Evolutionary conservation across 2,113 vertebrate genomes (phyloP), one percentile per base, ranked within the genome.

Genomic region (Genyomyrus donnyi): DNA sequence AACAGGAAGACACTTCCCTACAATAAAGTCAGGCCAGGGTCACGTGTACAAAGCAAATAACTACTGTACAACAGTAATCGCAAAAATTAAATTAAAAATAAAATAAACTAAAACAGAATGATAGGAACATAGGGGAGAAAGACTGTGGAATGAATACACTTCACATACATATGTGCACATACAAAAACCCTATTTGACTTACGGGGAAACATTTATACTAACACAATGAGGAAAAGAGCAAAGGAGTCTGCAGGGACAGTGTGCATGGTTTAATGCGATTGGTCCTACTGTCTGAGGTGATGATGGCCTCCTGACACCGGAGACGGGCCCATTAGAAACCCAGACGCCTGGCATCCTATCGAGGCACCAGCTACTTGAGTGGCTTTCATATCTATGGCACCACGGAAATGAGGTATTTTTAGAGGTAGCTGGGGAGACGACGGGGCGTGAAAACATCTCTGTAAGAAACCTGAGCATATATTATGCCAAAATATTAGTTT

Each of bases 361-460:
- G 91, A 89, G 91, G 93, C 93, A 94, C 93, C 90, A 93, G 92
- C 90, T 94, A 74, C 90, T 90, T 91, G 84, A 89, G 90, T 52
- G 89, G 52, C 93, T 92, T 92, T 91, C 70, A 94, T 91, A 92
- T 92, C 91, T 91, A 91, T 89, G 88, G 91, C 90, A 66, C 83
- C 90, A 87, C 91, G 88, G 89, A 93, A 91, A 92, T 21, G 70
- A 91, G 91, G 91, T 95, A 95, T 95, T 94, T 95, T 94, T 92
- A 94, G 92, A 89, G 31, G 42, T 56, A 89, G 70, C 87, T 91
- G 87, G 77, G 80, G 85, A 46, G 77, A 90, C n/a, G 52, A 58
- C 53, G 56, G 42, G 52, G 48, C 42, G 89, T 56, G 80, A 56
- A 80, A 46, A 50, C 53, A 56, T 42, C 77, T 5, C 11, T 42